Evolutionary conservation across 1,140 invertebrate species (phyloP), one percentile per base, ranked within the genome.

Genomic region (Scaptomyza montana): DNA sequence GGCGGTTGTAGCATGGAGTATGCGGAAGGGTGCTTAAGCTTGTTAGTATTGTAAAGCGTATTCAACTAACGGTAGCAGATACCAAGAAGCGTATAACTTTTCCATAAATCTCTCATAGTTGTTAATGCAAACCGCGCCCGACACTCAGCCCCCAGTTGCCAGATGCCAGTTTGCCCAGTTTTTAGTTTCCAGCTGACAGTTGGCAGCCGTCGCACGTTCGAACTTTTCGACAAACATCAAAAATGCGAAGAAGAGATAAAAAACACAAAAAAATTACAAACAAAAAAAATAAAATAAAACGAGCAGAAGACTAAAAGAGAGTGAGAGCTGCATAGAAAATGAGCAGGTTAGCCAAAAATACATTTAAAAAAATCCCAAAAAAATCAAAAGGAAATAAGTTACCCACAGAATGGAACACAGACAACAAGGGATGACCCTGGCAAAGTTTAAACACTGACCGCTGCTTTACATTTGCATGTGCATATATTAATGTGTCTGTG

Each of bases 51-150:
- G 16, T 13, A 47, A 39, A 54, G 39, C 39, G 57, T 36, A 47
- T 47, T 47, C 46, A 57, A 46, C 36, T 53, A 53, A 41, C 49
- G 54, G 47, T 51, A 54, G 60, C 53, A 50, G 39, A 61, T 71
- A 63, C 76, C 70, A 70, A 73, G 8, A 62, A 87, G 65, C 74
- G 82, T 78, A 81, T 77, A 82, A 66, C 71, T 70, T 74, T 57
- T 57, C 71, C 82, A 86, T 86, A 87, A 86, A 86, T 86, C 81
- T 81, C 65, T 65, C 67, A 79, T 75, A 61, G 80, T 63, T 80
- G 77, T 67, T 79, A 84, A 85, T 76, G 64, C 75, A 77, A 80
- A 75, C 75, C 64, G 47, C 64, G 77, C 60, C 69, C 61, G 59
- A 33, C 30, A 33, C 7, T 33, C 30, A 63, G 21, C 21, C 21